These are phyloP conservation scores for Palythoa grandis DNA, from an alignment of 92 coral and sea anemone genomes.

Conservation along the genomic window DNA sequence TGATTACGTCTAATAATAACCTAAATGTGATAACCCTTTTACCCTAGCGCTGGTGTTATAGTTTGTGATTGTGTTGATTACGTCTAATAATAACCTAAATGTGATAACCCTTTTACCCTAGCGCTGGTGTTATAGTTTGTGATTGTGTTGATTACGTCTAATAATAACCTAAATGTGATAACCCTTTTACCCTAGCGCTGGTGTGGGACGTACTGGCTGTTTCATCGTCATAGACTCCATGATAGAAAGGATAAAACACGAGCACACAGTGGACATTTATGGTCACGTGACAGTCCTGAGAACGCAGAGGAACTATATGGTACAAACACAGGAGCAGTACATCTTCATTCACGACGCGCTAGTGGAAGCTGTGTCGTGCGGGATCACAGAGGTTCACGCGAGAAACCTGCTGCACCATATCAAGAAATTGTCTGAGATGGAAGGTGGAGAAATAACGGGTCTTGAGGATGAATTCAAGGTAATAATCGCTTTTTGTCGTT, in stretches of 20 bases:
- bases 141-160: too few species aligned
- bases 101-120: too few species aligned
- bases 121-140: too few species aligned
- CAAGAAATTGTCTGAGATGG: conserved; percentile 83
- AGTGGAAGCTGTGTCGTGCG: conserved; percentile 92
- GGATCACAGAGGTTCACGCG: conserved; percentile 95
- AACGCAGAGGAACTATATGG: conserved; percentile 96
- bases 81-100: too few species aligned
- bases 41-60: too few species aligned
- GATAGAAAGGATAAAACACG: conserved; percentile 95
- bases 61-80: too few species aligned
- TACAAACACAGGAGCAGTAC: conserved; percentile 96
- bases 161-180: too few species aligned
- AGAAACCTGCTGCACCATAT: conserved; percentile 86
- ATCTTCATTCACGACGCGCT: conserved; percentile 89
- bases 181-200: conserved; percentile 67
- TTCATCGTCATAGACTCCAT: conserved; percentile 98
- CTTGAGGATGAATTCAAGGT: conserved; percentile 93
- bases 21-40: too few species aligned
- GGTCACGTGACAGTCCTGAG: conserved; percentile 98
- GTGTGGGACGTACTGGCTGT: conserved; percentile 96
- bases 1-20: too few species aligned
- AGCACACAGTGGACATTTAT: conserved; percentile 93
- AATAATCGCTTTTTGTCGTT: neutral
- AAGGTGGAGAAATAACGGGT: conserved; percentile 80